Evolutionary conservation across 1,140 invertebrate genomes (phyloP), one percentile per base, ranked within the genome.

Genomic region (Trichonephila inaurata): DNA sequence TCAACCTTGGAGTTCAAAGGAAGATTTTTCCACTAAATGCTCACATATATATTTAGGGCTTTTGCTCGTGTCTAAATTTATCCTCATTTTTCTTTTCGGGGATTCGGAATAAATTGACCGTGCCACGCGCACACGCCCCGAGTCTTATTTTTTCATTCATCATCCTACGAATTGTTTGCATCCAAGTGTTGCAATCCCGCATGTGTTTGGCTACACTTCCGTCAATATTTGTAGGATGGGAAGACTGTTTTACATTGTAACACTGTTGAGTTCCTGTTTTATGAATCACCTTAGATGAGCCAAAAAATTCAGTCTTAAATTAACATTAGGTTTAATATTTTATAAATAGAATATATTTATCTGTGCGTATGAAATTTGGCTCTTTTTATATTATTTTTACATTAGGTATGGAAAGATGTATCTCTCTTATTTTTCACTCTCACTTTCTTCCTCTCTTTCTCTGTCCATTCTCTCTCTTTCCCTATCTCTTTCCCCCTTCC

Each of bases 71-170:
- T 60, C 58, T 85, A 77, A 61, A 58, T 85, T 85, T 85, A 60
- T 85, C 83, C 83, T 19, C 83, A 85, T 58, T 60, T 60, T 85
- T 85, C 58, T 85, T 85, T 85, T 60, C 8, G 21, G 44, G 82
- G 82, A 33, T 77, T 77, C 18, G 33, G 28, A 40, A 77, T 77
- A 33, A 77, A 77, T 77, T 77, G 72, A 40, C 28, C 24, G 72
- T 77, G 72, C 72, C 72, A 40, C 72, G 33, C 72, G 33, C 72
- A 77, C 72, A 77, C 72, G 72, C 72, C 72, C 28, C 18, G 12
- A 4, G 72, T 33, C 33, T 77, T 33, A 33, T 77, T 77, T 40
- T 77, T 77, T 28, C 72, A 77, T 77, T 77, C 72, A 77, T 77
- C 33, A 77, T 40, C 14, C 7, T 14, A 8, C 14, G 24, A 28